Percentiles rank a stretch among this genome's conserved stretches.
Conservation (phyloP, 35 echinoderm and acorn worm species). For the Lytechinus pictus region DNA sequence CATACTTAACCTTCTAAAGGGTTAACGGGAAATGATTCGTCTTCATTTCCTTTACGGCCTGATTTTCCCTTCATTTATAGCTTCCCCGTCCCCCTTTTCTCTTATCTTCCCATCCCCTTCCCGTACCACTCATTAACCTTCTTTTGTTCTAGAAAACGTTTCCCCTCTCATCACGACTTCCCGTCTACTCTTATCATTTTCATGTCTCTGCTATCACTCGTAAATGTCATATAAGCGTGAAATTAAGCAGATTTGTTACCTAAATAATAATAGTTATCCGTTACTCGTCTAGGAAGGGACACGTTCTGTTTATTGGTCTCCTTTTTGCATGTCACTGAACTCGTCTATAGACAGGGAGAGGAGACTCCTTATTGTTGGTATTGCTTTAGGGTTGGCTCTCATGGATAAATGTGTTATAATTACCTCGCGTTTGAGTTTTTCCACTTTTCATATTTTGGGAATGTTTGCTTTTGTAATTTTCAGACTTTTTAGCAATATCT, state of each 20-base stretch:
- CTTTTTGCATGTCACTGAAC: slow-evolving; percentile 8
- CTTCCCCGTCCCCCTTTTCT: neutral
- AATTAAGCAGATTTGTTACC: slow-evolving; percentile 45
- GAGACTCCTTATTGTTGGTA: neutral
- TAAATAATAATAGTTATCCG: slow-evolving; percentile 30
- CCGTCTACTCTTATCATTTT: neutral
- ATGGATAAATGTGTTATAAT: neutral
- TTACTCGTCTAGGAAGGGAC: neutral
- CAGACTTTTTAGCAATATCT: neutral
- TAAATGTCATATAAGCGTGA: slow-evolving; percentile 28
- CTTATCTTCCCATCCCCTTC: neutral
- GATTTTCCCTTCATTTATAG: slow-evolving; percentile 13
- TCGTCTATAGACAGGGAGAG: neutral
- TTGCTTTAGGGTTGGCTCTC: neutral
- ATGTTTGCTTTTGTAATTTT: neutral
- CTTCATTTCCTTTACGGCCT: neutral
- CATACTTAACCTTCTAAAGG: neutral
- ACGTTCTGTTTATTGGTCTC: neutral
- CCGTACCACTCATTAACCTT: slow-evolving; percentile 6
- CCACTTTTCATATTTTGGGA: neutral
- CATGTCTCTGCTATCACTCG: neutral
- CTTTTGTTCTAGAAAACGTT: slow-evolving; percentile 8
- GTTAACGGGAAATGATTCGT: slow-evolving; percentile 24
- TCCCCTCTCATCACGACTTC: neutral
- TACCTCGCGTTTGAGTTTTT: neutral